Evolutionary conservation across 37 sponge, comb jelly and placozoan species (phyloP).

Genomic region (Lycopodina hypogea): DNA sequence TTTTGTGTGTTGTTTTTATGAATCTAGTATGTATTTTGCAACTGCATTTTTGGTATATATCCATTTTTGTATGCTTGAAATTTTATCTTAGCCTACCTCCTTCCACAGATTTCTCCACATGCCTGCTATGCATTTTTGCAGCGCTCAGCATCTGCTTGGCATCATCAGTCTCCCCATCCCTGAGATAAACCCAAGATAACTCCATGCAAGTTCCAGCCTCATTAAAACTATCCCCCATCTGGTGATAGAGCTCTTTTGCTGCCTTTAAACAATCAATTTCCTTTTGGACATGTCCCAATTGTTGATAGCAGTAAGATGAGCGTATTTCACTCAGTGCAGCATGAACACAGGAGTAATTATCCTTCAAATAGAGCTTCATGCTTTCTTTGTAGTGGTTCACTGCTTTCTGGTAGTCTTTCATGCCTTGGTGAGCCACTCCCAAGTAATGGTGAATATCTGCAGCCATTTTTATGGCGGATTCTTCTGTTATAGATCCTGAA

Average conservation of each 20-base stretch:
- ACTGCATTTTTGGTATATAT: too few relatives aligned
- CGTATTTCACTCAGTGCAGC: conserved; percentile 36
- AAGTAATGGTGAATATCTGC: conserved; percentile 58
- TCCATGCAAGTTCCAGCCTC: conserved; percentile 55
- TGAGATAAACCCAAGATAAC: conserved; percentile 45
- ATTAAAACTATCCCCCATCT: conserved; percentile 17
- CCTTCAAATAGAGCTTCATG: conserved; percentile 50
- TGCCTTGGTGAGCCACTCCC: conserved; percentile 35
- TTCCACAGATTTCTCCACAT: conserved; percentile 16
- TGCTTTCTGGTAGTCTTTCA: conserved; percentile 43
- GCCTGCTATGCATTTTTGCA: conserved; percentile 40
- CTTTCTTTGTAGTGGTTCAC: conserved; percentile 8
- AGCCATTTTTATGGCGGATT: background rate
- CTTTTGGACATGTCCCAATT: conserved; percentile 21
- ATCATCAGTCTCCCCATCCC: conserved; percentile 24
- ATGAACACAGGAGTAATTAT: background rate
- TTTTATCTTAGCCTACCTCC: background rate
- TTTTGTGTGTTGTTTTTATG: too few relatives aligned
- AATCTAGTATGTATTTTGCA: too few relatives aligned
- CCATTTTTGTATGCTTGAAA: too few relatives aligned
- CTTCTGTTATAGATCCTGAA: background rate
- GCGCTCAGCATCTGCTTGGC: conserved; percentile 52
- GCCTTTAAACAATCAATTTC: conserved; percentile 34
- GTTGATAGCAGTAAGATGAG: conserved; percentile 39
- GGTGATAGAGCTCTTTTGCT: conserved; percentile 52